Evolutionary conservation across 2,888 invertebrate genomes (phyloP), one percentile per base, ranked within the genome.

Genomic region (Schizaphis graminum): DNA sequence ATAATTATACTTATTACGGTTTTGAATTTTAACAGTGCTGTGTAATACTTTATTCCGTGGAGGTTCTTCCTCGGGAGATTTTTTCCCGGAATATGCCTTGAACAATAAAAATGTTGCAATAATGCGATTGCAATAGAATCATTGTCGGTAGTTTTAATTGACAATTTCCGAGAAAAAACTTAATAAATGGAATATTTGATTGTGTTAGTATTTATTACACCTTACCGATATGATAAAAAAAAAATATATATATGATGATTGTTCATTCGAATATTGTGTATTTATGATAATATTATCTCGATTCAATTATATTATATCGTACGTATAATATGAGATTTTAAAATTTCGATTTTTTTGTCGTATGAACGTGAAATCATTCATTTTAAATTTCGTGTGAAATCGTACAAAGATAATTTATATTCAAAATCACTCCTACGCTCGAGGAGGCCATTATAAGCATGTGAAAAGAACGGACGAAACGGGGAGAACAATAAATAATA

Each of bases 401-500:
- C 67, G 49, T 77, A 49, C 21, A 77, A 90, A 90, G 44, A 90
- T 90, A 67, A 90, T 90, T 90, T 49, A 49, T 77, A 49, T 90
- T 90, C 67, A n/a, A 67, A 67, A 90, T 90, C 90, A 90, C 49
- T 67, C 67, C 67, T 35, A 67, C 90, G 49, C 90, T 24, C 47
- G 61, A 21, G 5, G 11, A 47, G 86, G 26, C 21, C n/a, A n/a
- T 8, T 28, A 61, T 89, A 57, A 5, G 49, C 35, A 61, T 16
- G n/a, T 49, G 67, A 77, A 90, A 67, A 90, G 24, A 49, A 67
- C n/a, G 11, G 35, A 77, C 10, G 67, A 67, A 77, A 90, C 4
- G 13, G 67, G 24, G 67, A 67, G 47, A 67, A 67, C 67, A 67
- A 67, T 90, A 90, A 90, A 90, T 90, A 90, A 90, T 49, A 90